Evolutionary conservation across 2,113 vertebrate species (phyloP).

Genomic region (Balaeniceps rex): DNA sequence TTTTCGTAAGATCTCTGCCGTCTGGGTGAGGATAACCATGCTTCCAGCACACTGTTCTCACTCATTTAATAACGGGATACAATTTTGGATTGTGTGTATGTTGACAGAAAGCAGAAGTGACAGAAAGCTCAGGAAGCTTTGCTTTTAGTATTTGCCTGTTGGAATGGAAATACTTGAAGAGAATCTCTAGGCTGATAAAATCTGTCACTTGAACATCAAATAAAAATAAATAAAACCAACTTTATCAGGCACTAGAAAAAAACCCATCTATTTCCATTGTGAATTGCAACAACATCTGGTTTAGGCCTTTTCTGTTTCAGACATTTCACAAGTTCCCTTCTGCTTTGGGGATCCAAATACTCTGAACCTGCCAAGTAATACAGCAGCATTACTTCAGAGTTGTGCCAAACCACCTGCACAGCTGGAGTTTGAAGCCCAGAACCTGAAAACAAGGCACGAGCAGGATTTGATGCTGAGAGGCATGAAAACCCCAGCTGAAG

Average conservation of each 20-base stretch:
- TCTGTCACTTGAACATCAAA: conserved; percentile 15
- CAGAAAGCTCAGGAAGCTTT: background rate
- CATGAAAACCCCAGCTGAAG: background rate
- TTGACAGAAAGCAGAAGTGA: conserved; percentile 52
- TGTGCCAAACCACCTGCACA: background rate
- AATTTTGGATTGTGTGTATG: background rate
- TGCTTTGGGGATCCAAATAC: background rate
- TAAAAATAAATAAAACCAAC: background rate
- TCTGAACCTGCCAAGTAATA: background rate
- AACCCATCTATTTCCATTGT: background rate
- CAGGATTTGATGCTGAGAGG: background rate
- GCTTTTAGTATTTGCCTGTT: conserved; percentile 16
- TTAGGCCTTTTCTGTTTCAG: background rate
- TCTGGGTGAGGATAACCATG: background rate
- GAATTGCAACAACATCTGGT: background rate
- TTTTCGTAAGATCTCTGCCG: background rate
- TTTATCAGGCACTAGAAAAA: background rate
- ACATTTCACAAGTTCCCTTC: background rate
- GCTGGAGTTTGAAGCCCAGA: background rate
- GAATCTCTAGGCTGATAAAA: conserved; percentile 25
- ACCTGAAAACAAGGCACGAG: background rate
- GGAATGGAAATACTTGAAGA: conserved; percentile 20
- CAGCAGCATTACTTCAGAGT: background rate
- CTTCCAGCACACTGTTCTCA: background rate
- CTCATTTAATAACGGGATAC: conserved; percentile 24